These are phyloP conservation scores for Falco novaeseelandiae DNA, from an alignment of 2,797 vertebrate species.

Conservation along the genomic window DNA sequence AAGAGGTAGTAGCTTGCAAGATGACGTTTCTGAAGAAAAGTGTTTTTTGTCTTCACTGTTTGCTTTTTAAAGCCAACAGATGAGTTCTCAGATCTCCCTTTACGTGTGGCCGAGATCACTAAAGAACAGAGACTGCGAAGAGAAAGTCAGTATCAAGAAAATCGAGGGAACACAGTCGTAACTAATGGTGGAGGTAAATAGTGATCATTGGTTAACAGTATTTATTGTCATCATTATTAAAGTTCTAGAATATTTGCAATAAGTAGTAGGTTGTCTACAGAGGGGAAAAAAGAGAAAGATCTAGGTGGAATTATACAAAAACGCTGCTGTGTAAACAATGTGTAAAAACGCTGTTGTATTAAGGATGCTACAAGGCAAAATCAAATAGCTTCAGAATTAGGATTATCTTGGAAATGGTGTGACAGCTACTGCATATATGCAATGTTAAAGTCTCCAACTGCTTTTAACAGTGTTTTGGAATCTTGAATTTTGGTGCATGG, in stretches of 20 bases:
- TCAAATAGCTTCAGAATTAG: background rate
- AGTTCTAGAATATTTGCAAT: background rate
- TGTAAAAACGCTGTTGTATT: background rate
- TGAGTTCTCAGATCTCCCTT: conserved; percentile 88
- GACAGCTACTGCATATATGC: background rate
- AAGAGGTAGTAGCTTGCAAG: background rate
- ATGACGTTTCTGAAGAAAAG: background rate
- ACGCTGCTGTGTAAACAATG: background rate
- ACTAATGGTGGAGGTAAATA: conserved; percentile 89
- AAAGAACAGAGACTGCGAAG: conserved; percentile 87
- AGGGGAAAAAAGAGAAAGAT: background rate
- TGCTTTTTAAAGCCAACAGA: conserved; percentile 85
- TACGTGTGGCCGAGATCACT: conserved; percentile 86
- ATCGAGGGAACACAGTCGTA: conserved; percentile 70
- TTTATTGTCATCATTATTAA: background rate
- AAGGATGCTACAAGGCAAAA: background rate
- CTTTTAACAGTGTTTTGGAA: background rate
- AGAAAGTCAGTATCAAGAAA: conserved; percentile 82
- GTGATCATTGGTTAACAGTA: background rate
- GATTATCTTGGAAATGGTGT: background rate
- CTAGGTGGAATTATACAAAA: background rate
- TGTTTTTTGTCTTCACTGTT: conserved; percentile 7
- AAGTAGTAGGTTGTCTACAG: background rate
- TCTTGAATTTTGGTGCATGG: background rate
- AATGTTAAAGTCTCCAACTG: background rate